Evolutionary conservation across 2,888 invertebrate genomes (phyloP).

Genomic region (Cerastis leucographa): DNA sequence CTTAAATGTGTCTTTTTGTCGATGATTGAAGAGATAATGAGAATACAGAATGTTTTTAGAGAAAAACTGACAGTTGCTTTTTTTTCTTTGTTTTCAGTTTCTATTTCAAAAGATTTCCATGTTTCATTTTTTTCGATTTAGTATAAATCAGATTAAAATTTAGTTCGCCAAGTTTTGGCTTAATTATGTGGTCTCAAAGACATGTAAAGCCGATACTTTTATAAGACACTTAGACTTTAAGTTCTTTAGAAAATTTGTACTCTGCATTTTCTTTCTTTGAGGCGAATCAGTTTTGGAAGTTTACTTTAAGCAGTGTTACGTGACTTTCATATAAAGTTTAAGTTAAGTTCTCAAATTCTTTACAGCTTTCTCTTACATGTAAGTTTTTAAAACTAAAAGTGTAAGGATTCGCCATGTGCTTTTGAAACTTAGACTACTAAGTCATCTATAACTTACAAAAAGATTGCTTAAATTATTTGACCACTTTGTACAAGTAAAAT

Average conservation of each 20-base stretch:
- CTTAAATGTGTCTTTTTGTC: too few species aligned
- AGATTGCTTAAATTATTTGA: not conserved
- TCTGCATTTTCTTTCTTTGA: not conserved
- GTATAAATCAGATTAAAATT: too few species aligned
- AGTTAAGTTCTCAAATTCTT: slow-evolving; percentile 11
- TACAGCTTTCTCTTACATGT: slow-evolving; percentile 7
- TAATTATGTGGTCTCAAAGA: not conserved
- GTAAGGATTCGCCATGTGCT: not conserved
- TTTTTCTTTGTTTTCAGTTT: too few species aligned
- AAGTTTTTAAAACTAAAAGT: slow-evolving; percentile 8
- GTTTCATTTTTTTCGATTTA: too few species aligned
- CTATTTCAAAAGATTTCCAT: too few species aligned
- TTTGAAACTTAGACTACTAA: not conserved
- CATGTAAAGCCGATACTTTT: not conserved
- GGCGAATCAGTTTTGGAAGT: slow-evolving; percentile 13
- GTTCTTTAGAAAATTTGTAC: not conserved
- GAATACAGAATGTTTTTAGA: too few species aligned
- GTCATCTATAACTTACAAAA: not conserved
- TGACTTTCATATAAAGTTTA: slow-evolving; percentile 26
- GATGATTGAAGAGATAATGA: too few species aligned
- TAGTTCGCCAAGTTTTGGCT: not conserved
- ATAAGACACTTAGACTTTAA: not conserved
- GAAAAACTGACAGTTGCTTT: too few species aligned
- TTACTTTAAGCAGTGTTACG: slow-evolving; percentile 8
- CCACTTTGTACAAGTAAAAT: not conserved